Evolutionary conservation across 2,797 vertebrate genomes (phyloP).

Genomic region (Aeoliscus strigatus): DNA sequence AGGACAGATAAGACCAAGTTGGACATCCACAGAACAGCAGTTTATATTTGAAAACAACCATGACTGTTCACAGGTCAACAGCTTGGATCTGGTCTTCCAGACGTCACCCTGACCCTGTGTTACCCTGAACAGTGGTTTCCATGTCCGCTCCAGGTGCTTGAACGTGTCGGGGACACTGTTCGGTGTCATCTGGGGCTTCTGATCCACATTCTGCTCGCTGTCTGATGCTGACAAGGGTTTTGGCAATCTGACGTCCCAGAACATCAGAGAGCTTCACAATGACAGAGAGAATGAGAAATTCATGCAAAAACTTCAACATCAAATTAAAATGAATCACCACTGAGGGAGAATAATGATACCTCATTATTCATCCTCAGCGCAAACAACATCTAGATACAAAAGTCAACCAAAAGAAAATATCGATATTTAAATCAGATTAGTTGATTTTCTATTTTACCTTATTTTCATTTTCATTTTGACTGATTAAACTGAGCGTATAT

Average conservation of each 20-base stretch:
- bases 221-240: constrained; percentile 39
- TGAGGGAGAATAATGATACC: too few relatives aligned
- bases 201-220: constrained; percentile 58
- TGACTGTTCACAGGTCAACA: too few relatives aligned
- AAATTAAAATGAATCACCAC: too few relatives aligned
- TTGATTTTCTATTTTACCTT: too few relatives aligned
- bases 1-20: constrained; percentile 15
- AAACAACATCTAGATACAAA: too few relatives aligned
- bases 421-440: too few relatives aligned
- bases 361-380: too few relatives aligned
- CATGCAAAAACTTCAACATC: background rate
- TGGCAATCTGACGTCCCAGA: constrained; percentile 85
- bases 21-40: constrained; percentile 8
- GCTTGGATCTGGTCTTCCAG: too few relatives aligned
- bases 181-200: constrained; percentile 50
- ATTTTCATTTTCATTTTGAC: too few relatives aligned
- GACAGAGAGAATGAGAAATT: background rate
- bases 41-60: too few relatives aligned
- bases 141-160: constrained; percentile 79
- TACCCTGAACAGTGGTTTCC: constrained; percentile 88
- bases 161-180: constrained; percentile 72
- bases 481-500: too few relatives aligned
- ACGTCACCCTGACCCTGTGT: background rate
- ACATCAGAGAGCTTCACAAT: constrained; percentile 74
- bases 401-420: too few relatives aligned